These are phyloP conservation scores for Leucania comma DNA, from an alignment of 2,888 invertebrate genomes.

Conservation along the genomic window DNA sequence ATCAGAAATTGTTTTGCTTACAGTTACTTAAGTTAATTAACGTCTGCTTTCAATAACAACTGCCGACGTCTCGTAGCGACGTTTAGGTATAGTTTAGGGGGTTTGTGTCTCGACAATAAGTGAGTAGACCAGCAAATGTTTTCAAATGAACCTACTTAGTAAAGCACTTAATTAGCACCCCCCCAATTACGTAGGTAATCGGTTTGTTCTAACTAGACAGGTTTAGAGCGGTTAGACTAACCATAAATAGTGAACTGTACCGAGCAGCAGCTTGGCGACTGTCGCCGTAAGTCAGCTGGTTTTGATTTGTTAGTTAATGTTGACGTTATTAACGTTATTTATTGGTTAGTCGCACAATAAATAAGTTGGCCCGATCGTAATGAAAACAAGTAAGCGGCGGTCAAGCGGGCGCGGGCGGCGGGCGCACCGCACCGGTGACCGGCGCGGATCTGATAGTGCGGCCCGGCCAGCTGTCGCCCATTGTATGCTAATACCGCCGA, in stretches of 20 bases:
- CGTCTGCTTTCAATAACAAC: background rate
- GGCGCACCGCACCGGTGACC: background rate
- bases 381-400: slow-evolving; percentile 36
- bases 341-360: slow-evolving; percentile 43
- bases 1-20: background rate
- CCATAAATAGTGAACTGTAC: slow-evolving; percentile 16
- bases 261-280: background rate
- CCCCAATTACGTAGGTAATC: background rate
- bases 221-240: slow-evolving; percentile 3
- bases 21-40: background rate
- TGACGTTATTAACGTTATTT: slow-evolving; percentile 48
- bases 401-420: slow-evolving; percentile 22
- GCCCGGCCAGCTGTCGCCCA: slow-evolving; percentile 73
- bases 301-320: slow-evolving; percentile 42
- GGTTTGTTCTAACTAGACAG: slow-evolving; percentile 9
- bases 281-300: slow-evolving; percentile 11
- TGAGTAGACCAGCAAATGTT: background rate
- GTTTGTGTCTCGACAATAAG: slow-evolving; percentile 1
- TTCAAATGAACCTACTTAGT: background rate
- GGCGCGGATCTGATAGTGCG: slow-evolving; percentile 58
- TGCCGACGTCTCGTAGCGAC: background rate
- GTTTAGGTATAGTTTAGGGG: too few relatives aligned
- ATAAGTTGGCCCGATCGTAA: slow-evolving; percentile 45
- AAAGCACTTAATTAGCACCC: too few relatives aligned
- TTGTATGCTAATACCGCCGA: slow-evolving; percentile 79